Base-by-base conservation (phyloP, 2,888 invertebrate genomes). In the Melieria picta region DNA sequence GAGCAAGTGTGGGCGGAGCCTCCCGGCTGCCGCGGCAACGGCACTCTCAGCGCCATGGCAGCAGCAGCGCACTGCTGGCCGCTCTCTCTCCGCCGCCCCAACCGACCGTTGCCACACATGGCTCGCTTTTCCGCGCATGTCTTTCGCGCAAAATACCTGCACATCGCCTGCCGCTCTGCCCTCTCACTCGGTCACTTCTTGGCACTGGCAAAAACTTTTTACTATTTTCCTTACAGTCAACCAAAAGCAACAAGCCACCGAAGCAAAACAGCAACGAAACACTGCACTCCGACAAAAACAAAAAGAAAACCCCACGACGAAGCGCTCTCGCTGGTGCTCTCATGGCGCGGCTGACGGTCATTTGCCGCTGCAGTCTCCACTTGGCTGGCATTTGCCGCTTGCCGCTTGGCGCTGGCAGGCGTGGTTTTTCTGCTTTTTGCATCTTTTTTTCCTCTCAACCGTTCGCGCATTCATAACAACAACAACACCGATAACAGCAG, bases 1-100 rank as follows among this genome's bases (percentile, higher is more conserved):
- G 64, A 50, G 58, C 43, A 58, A 60, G 58, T 11, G 52, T 72
- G 69, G 75, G 73, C 75, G 75, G 75, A 57, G 75, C 69, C 62
- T 69, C 10, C 13, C 16, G 52, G 52, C 47, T 46, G 47, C 56
- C 30, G 30, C 30, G 30, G 30, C 2, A 30, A 30, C 30, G 30
- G 30, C 30, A 30, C 30, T 30, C 30, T 30, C 30, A 30, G 30
- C 30, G 30, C 30, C 30, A 30, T 30, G 30, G 30, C 30, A 30
- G 30, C 30, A 30, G 30, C 9, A 52, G 52, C 10, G 52, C 52
- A 13, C 52, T 11, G 9, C 7, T 50, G 9, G 10, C 11, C 50
- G 9, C 50, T 50, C 69, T 62, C 61, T 55, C 52, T 50, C 62
- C 47, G 52, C 46, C 62, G 62, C 69, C 47, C 62, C 56, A 52